These are phyloP conservation scores for Temnothorax nylanderi DNA, from an alignment of 1,140 invertebrate genomes.

Conservation along the genomic window DNA sequence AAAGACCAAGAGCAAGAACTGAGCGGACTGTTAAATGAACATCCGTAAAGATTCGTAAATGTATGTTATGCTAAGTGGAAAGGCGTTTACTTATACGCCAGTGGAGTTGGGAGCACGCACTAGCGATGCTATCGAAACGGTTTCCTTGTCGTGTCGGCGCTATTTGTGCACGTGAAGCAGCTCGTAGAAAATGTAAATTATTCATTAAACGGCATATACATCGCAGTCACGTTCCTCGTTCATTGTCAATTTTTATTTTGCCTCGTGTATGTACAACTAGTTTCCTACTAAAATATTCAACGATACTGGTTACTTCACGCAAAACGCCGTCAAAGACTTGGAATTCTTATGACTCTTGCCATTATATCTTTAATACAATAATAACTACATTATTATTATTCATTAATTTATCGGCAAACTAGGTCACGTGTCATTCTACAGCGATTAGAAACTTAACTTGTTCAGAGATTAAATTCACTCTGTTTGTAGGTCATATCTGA, in stretches of 20 bases:
- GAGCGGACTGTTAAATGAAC: slow-evolving; percentile 38
- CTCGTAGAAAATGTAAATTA: slow-evolving; percentile 68
- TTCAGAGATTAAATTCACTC: slow-evolving; percentile 42
- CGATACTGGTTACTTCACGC: not conserved
- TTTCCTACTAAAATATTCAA: slow-evolving; percentile 3
- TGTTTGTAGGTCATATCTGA: slow-evolving; percentile 29
- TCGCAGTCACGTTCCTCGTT: slow-evolving; percentile 55
- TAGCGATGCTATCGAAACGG: slow-evolving; percentile 61
- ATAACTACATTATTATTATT: slow-evolving; percentile 6
- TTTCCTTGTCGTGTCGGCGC: slow-evolving; percentile 50
- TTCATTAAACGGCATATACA: slow-evolving; percentile 64
- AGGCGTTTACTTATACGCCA: slow-evolving; percentile 52
- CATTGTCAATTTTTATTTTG: slow-evolving; percentile 41
- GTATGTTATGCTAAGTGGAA: slow-evolving; percentile 64
- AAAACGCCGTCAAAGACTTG: not conserved
- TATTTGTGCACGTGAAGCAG: slow-evolving; percentile 37
- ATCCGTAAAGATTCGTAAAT: slow-evolving; percentile 52
- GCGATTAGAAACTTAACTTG: not conserved
- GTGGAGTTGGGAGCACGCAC: slow-evolving; percentile 46
- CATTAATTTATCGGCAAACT: slow-evolving; percentile 17
- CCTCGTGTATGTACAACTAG: not conserved
- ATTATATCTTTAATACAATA: not conserved
- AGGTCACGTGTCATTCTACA: not conserved
- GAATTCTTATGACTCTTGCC: not conserved
- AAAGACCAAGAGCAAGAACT: not conserved